Percentiles rank a stretch among this genome's conserved stretches.
phyloP scores from a whole-genome alignment of 2,113 vertebrate genomes.

The Gambusia holbrooki region DNA sequence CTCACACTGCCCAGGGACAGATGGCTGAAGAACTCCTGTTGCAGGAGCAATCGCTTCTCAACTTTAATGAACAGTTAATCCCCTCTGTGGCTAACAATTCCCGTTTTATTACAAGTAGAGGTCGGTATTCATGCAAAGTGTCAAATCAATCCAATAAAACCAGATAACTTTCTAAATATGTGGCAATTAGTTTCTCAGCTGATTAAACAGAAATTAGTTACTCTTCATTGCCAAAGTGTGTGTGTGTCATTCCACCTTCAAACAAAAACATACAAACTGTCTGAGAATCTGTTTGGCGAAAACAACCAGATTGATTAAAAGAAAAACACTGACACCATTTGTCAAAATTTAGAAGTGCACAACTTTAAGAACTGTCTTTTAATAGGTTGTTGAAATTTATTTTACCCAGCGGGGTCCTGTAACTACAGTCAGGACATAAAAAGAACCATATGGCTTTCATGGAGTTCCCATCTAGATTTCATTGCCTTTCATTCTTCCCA shows the following conservation, averaged over 20 bases:
- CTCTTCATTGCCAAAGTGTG: neutral
- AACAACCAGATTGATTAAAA: slow-evolving; percentile 16
- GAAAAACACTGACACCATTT: slow-evolving; percentile 70
- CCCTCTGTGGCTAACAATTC: neutral
- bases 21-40: slow-evolving; percentile 68
- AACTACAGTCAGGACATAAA: slow-evolving; percentile 34
- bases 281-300: slow-evolving; percentile 6
- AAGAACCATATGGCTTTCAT: slow-evolving; percentile 55
- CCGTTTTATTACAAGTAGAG: neutral
- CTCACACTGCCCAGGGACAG: slow-evolving; percentile 56
- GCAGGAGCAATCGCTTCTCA: slow-evolving; percentile 52
- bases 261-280: neutral
- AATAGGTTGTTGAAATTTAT: neutral
- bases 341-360: slow-evolving; percentile 65
- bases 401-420: slow-evolving; percentile 16
- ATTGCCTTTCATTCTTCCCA: slow-evolving; percentile 46
- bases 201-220: neutral
- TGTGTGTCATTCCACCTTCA: neutral
- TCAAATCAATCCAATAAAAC: neutral
- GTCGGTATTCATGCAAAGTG: slow-evolving; percentile 2
- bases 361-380: neutral
- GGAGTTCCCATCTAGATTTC: slow-evolving; percentile 31
- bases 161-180: neutral
- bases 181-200: neutral
- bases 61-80: slow-evolving; percentile 57